A percentile compares a stretch with the other conserved stretches of the same genome.
These are phyloP conservation scores for Sebastiscus tertius DNA, from an alignment of 2,797 vertebrate genomes.

Conservation along the genomic window DNA sequence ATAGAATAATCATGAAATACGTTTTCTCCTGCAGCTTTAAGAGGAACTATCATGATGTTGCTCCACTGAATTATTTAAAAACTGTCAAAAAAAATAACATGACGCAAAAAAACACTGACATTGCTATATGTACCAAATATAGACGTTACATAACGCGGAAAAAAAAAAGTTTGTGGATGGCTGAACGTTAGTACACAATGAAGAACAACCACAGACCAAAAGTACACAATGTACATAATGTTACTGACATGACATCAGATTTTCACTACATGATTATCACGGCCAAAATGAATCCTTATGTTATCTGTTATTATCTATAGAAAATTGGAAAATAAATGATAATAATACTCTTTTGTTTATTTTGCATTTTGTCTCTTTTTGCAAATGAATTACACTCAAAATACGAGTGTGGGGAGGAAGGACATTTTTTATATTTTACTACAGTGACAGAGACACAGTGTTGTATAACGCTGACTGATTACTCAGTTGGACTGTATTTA, in stretches of 20 bases:
- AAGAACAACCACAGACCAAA: neutral
- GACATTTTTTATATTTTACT: too few species aligned
- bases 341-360: accelerated
- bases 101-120: neutral
- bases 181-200: neutral
- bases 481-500: too few species aligned
- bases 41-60: neutral
- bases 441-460: too few species aligned
- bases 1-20: neutral
- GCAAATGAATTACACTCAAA: too few species aligned
- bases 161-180: neutral
- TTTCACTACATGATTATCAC: too few species aligned
- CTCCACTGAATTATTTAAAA: constrained; percentile 48
- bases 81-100: constrained; percentile 4
- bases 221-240: neutral
- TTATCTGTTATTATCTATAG: too few species aligned
- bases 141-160: neutral
- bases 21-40: neutral
- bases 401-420: too few species aligned
- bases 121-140: constrained; percentile 6
- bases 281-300: too few species aligned
- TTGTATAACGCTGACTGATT: too few species aligned
- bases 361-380: too few species aligned
- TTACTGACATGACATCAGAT: too few species aligned
- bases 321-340: too few species aligned